Percentiles rank a stretch among this genome's conserved stretches.
phyloP scores from a whole-genome alignment of 2,797 vertebrate species.

The Premnoplex brunnescens region DNA sequence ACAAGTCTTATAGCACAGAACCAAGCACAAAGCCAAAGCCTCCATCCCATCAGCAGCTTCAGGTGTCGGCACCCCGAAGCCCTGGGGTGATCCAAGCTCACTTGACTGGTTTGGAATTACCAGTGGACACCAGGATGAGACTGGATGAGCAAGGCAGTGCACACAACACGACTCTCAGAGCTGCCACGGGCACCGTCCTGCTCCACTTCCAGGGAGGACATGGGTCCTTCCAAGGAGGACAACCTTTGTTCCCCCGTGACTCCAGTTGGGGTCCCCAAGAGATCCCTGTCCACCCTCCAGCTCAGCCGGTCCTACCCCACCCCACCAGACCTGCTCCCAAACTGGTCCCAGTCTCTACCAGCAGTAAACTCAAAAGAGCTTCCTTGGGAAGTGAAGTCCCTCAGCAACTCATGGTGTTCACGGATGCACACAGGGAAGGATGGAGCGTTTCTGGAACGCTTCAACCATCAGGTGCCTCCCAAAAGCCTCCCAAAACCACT shows the following conservation, averaged over 20 bases:
- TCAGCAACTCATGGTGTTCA: fast-evolving
- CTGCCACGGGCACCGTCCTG: not conserved
- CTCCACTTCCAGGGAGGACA: fast-evolving
- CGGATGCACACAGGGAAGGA: not conserved
- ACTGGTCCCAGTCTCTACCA: not conserved
- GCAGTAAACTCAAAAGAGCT: not conserved
- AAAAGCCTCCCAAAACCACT: not conserved
- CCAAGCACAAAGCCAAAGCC: not conserved
- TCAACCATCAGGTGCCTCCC: not conserved
- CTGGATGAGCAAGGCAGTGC: fast-evolving
- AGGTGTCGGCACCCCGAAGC: fast-evolving
- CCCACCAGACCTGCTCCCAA: not conserved
- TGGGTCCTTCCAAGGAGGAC: too few species aligned
- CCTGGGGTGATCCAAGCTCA: not conserved
- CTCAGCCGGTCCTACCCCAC: not conserved
- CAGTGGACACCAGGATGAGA: fast-evolving
- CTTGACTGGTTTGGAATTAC: fast-evolving
- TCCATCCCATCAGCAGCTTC: not conserved
- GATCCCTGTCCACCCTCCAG: not conserved
- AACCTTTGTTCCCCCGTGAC: not conserved
- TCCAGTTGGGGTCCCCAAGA: fast-evolving
- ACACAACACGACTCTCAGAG: fast-evolving
- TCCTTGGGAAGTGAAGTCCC: not conserved
- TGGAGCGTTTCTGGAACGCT: fast-evolving
- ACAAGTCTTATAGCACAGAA: not conserved